Evolutionary conservation across 2,888 invertebrate genomes (phyloP).

Genomic region (Drosophila stalkeri): DNA sequence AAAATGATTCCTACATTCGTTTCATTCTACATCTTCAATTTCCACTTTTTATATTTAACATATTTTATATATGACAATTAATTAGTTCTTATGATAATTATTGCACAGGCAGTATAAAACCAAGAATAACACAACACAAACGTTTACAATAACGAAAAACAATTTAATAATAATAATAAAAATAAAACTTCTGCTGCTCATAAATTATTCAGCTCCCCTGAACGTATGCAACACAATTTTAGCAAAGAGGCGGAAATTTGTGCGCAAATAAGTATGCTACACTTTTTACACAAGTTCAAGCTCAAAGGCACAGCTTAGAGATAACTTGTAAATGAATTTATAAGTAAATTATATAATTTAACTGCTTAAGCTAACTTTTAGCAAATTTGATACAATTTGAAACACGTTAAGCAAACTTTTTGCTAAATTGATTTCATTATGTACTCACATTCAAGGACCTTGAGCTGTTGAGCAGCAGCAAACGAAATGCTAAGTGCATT

Average conservation of each 20-base stretch:
- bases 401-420: background rate
- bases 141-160: too few species aligned
- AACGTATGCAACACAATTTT: slow-evolving; percentile 5
- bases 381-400: background rate
- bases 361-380: background rate
- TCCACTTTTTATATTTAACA: too few species aligned
- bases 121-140: background rate
- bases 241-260: background rate
- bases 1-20: too few species aligned
- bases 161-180: background rate
- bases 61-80: too few species aligned
- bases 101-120: background rate
- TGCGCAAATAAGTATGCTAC: slow-evolving; percentile 11
- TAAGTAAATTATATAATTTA: background rate
- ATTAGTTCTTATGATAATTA: too few species aligned
- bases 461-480: background rate
- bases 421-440: too few species aligned
- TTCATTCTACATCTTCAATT: too few species aligned
- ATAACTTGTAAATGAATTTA: background rate
- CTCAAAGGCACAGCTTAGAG: background rate
- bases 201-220: background rate
- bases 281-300: background rate
- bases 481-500: slow-evolving; percentile 1
- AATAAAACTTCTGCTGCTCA: background rate
- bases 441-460: background rate